Percentiles rank a stretch among this genome's conserved stretches.
Conservation (phyloP, 2,113 vertebrate genomes). For the Collichthys lucidus region DNA sequence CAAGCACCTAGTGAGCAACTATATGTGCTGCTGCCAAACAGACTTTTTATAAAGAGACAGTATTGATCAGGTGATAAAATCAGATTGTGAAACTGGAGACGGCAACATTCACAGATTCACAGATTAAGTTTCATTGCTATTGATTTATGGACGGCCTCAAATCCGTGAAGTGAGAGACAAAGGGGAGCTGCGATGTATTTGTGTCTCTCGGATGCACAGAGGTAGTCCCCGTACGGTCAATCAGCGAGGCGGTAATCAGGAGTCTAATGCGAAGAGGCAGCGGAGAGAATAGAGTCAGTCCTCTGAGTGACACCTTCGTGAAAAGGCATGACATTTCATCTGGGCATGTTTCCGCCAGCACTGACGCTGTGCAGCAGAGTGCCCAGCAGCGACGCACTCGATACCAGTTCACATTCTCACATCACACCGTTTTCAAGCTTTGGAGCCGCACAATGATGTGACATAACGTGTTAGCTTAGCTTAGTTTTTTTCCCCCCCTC, state of each 20-base stretch:
- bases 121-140: not conserved
- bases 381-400: conserved; percentile 16
- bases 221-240: conserved; percentile 2
- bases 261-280: conserved; percentile 77
- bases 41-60: not conserved
- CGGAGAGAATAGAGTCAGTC: conserved; percentile 73
- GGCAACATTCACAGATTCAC: not conserved
- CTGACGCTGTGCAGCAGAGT: conserved; percentile 18
- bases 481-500: not conserved
- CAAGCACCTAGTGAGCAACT: conserved; percentile 1
- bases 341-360: conserved; percentile 51
- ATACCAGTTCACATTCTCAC: not conserved
- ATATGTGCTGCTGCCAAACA: conserved; percentile 5
- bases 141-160: not conserved
- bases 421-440: conserved; percentile 13
- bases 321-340: conserved; percentile 77
- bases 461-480: conserved; percentile 22
- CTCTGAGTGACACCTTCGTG: conserved; percentile 71
- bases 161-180: not conserved
- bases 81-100: not conserved
- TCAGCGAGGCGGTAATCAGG: conserved; percentile 59
- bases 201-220: conserved; percentile 12
- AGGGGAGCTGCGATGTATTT: not conserved
- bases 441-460: conserved; percentile 16
- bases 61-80: not conserved